These are phyloP conservation scores for Drosophila pruinosa DNA, from an alignment of 1,140 invertebrate genomes.

Conservation along the genomic window DNA sequence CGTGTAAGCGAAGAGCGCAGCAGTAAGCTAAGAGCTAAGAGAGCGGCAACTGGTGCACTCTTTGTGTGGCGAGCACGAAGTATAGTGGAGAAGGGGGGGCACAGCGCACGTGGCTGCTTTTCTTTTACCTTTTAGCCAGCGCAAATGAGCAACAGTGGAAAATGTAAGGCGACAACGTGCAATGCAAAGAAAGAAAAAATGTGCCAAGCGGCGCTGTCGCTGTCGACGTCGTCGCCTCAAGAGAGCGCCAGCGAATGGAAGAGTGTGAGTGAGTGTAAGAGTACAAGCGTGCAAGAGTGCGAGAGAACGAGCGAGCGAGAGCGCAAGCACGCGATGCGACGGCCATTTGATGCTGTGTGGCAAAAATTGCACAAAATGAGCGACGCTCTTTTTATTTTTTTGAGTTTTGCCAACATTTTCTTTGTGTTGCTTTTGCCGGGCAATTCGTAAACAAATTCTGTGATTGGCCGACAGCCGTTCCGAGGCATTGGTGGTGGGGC, in stretches of 20 bases:
- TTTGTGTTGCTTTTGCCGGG: constrained; percentile 75
- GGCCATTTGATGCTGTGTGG: constrained; percentile 50
- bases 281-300: constrained; percentile 1
- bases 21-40: constrained; percentile 38
- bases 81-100: too few species aligned
- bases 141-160: constrained; percentile 55
- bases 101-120: constrained; percentile 52
- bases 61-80: constrained; percentile 17
- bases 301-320: constrained; percentile 28
- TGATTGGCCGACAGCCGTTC: constrained; percentile 63
- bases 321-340: not conserved
- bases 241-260: constrained; percentile 39
- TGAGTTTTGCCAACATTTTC: constrained; percentile 59
- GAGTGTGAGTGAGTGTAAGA: constrained; percentile 23
- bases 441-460: constrained; percentile 82
- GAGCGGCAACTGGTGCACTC: constrained; percentile 6
- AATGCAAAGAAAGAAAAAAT: constrained; percentile 35
- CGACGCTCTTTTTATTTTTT: constrained; percentile 46
- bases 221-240: constrained; percentile 14
- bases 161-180: constrained; percentile 32
- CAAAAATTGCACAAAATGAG: constrained; percentile 59
- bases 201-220: constrained; percentile 35
- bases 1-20: constrained; percentile 18
- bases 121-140: constrained; percentile 39
- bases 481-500: constrained; percentile 4